Evolutionary conservation across 2,888 invertebrate genomes (phyloP).

Genomic region (Diplolepis rosae): DNA sequence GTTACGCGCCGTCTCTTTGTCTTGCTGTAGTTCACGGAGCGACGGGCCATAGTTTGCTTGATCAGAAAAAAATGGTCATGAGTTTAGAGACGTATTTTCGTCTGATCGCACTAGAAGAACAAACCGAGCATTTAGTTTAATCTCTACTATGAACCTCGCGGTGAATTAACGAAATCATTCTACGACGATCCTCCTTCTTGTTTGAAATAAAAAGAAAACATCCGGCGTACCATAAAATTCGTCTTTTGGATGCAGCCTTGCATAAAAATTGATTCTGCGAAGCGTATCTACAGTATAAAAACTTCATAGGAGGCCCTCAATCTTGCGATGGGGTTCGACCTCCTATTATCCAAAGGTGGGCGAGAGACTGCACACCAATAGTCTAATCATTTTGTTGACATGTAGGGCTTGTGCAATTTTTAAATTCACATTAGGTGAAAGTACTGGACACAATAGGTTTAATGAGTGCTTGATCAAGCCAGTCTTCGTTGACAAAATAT

Average conservation of each 20-base stretch:
- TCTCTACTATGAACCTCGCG: background rate
- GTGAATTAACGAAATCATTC: conserved; percentile 19
- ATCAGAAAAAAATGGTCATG: conserved; percentile 6
- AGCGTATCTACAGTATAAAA: conserved; percentile 18
- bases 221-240: background rate
- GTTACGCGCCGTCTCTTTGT: conserved; percentile 30
- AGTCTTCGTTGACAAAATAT: too few relatives aligned
- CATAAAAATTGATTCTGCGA: conserved; percentile 17
- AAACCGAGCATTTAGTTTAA: conserved; percentile 9
- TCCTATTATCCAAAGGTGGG: background rate
- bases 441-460: background rate
- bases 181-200: conserved; percentile 13
- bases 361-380: background rate
- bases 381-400: background rate
- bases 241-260: background rate
- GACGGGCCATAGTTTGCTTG: background rate
- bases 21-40: conserved; percentile 1
- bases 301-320: conserved; percentile 16
- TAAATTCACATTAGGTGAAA: background rate
- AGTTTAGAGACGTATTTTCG: conserved; percentile 16
- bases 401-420: background rate
- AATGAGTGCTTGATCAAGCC: background rate
- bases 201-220: background rate
- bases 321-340: conserved; percentile 1
- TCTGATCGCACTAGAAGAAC: conserved; percentile 9